phyloP scores from a whole-genome alignment of 2,888 invertebrate genomes.

The Lithophane leautieri region DNA sequence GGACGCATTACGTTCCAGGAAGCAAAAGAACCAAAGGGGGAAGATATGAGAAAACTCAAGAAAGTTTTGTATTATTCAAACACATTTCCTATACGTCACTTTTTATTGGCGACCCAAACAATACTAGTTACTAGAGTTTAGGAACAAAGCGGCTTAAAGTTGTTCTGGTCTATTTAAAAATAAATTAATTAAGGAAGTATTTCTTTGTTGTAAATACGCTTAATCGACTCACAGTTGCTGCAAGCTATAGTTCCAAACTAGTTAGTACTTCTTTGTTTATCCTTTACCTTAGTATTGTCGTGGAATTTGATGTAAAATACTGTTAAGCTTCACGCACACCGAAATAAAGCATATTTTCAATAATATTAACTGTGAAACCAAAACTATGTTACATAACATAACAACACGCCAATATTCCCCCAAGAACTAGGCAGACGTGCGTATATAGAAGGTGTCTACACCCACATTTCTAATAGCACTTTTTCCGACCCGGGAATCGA shows the following conservation, averaged over 20 bases:
- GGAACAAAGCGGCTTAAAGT: conserved; percentile 22
- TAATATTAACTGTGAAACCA: neutral
- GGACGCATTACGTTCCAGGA: conserved; percentile 33
- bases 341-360: neutral
- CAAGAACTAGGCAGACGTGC: too few relatives aligned
- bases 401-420: neutral
- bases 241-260: conserved; percentile 7
- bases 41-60: conserved; percentile 6
- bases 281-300: neutral
- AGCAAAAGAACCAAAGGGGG: conserved; percentile 18
- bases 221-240: conserved; percentile 23
- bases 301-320: neutral
- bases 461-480: neutral
- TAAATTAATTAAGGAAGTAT: conserved; percentile 38
- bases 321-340: neutral
- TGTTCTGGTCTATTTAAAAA: conserved; percentile 41
- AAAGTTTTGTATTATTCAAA: conserved; percentile 15
- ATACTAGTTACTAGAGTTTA: neutral
- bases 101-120: conserved; percentile 8
- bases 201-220: conserved; percentile 19
- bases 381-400: neutral
- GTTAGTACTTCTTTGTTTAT: conserved; percentile 4
- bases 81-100: neutral
- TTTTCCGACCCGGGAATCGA: neutral
- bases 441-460: too few relatives aligned